These are phyloP conservation scores for Brachionus angularis DNA, from an alignment of 1,140 invertebrate species.

Conservation along the genomic window DNA sequence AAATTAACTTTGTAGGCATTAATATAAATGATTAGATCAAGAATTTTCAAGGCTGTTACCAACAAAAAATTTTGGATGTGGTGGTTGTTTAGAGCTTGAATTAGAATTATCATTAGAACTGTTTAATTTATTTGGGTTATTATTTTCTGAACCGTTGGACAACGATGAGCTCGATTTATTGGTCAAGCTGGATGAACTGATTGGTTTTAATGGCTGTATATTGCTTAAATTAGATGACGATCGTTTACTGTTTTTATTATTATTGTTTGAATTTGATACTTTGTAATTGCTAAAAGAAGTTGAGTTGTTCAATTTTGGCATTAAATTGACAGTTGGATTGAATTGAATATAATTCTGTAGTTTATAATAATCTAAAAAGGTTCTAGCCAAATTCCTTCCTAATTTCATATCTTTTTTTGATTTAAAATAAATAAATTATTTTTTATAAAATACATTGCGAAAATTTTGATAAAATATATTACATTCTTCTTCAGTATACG, in stretches of 20 bases:
- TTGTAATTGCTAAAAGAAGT: neutral
- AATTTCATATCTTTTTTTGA: constrained; percentile 63
- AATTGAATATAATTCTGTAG: constrained; percentile 66
- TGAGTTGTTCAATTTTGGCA: constrained; percentile 47
- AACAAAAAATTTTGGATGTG: constrained; percentile 18
- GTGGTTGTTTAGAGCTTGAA: no score
- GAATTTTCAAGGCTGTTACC: constrained; percentile 6
- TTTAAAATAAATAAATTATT: neutral
- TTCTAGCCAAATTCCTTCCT: constrained; percentile 70
- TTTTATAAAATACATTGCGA: neutral
- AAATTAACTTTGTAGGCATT: no score
- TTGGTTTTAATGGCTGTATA: constrained; percentile 5
- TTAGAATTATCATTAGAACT: no score
- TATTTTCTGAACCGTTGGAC: constrained; percentile 25
- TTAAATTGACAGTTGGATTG: constrained; percentile 52
- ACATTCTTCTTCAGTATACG: constrained; percentile 73
- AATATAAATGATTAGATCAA: no score
- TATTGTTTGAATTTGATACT: neutral
- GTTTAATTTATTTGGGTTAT: neutral
- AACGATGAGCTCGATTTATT: constrained; percentile 19
- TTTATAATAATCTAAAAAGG: constrained; percentile 75
- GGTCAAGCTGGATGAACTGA: constrained; percentile 17
- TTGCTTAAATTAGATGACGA: constrained; percentile 14
- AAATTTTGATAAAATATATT: neutral
- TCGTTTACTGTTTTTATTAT: constrained; percentile 9